Conservation (phyloP, 2,888 invertebrate genomes). For the Drosophila peninsularis region DNA sequence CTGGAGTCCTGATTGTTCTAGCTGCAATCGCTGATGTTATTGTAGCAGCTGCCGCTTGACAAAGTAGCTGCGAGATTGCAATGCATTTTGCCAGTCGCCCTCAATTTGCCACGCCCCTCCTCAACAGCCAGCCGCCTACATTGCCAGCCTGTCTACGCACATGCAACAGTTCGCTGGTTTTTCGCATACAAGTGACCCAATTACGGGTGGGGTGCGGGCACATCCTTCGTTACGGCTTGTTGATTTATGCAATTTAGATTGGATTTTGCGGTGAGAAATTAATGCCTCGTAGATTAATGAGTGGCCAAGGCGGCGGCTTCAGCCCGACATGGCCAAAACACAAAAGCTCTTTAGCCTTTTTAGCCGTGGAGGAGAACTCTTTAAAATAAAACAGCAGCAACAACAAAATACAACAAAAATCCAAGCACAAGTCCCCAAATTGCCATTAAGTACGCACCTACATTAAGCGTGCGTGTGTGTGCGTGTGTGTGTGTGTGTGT, state of each 20-base stretch:
- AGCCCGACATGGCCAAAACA: conserved; percentile 52
- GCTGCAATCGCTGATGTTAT: conserved; percentile 30
- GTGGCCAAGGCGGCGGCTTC: conserved; percentile 63
- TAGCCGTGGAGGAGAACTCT: conserved; percentile 41
- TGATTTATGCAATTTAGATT: conserved; percentile 79
- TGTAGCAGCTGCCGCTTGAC: conserved; percentile 73
- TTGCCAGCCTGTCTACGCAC: conserved; percentile 51
- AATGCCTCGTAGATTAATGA: conserved; percentile 76
- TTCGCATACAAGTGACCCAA: conserved; percentile 80
- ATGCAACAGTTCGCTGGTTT: conserved; percentile 80
- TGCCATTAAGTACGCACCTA: conserved; percentile 80
- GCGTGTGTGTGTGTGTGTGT: conserved; percentile 32
- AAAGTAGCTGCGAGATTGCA: conserved; percentile 80
- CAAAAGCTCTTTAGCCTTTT: conserved; percentile 73
- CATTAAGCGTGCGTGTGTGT: conserved; percentile 35
- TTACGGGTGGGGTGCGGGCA: conserved; percentile 50
- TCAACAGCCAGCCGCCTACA: background rate
- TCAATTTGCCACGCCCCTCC: background rate
- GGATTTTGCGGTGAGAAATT: conserved; percentile 81
- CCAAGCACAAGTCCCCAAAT: conserved; percentile 73
- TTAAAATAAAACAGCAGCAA: conserved; percentile 29
- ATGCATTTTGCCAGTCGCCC: conserved; percentile 56
- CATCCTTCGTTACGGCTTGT: conserved; percentile 76
- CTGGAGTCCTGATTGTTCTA: conserved; percentile 47
- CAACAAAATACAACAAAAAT: conserved; percentile 18